A percentile compares a stretch with the other conserved stretches of the same genome.
Evolutionary conservation across 1,140 invertebrate genomes (phyloP).

Genomic region (Drosophila guanche): DNA sequence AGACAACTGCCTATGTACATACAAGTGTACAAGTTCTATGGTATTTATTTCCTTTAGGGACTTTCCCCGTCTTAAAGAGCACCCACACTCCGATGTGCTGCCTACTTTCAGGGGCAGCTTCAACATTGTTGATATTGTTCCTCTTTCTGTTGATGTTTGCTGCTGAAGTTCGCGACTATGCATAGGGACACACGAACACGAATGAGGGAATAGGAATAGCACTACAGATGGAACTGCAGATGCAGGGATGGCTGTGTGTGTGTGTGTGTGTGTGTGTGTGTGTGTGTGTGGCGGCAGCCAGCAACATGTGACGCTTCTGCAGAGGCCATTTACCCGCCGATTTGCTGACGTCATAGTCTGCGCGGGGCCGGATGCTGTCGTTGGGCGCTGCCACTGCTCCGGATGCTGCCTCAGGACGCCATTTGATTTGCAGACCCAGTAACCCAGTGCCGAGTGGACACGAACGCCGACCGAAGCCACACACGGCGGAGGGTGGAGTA

Average conservation of each 20-base stretch:
- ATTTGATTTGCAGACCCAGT: conserved; percentile 40
- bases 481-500: not conserved
- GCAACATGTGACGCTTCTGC: conserved; percentile 74
- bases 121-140: conserved; percentile 32
- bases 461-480: conserved; percentile 23
- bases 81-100: conserved; percentile 19
- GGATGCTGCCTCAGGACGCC: conserved; percentile 15
- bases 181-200: no score
- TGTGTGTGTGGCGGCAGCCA: conserved; percentile 34
- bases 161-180: not conserved
- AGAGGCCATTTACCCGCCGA: conserved; percentile 78
- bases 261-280: conserved; percentile 13
- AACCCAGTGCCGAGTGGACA: conserved; percentile 53
- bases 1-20: no score
- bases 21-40: no score
- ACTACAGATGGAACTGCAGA: no score
- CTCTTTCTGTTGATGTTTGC: not conserved
- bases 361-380: conserved; percentile 6
- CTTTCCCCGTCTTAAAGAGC: not conserved
- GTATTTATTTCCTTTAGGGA: no score
- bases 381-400: conserved; percentile 9
- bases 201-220: no score
- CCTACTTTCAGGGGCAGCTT: conserved; percentile 54
- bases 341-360: conserved; percentile 74
- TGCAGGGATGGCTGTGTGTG: not conserved